phyloP scores from a whole-genome alignment of 2,113 vertebrate species.

The Plectropomus leopardus region DNA sequence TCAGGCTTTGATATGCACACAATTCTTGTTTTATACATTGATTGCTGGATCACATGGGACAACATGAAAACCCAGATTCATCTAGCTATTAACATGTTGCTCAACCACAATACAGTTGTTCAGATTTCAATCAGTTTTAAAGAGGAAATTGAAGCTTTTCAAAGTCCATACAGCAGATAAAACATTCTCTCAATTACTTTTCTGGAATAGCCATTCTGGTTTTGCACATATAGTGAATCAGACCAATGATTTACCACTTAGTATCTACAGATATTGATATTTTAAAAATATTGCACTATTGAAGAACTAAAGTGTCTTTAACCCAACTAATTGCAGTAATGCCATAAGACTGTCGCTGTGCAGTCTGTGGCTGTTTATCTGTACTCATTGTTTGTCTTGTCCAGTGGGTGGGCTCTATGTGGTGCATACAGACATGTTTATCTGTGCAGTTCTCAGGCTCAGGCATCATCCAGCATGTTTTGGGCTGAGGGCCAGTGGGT shows the following conservation, averaged over 20 bases:
- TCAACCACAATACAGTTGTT: neutral
- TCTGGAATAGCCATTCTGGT: neutral
- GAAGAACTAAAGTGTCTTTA: neutral
- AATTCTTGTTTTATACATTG: neutral
- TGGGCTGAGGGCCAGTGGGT: slow-evolving; percentile 56
- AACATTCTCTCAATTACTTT: neutral
- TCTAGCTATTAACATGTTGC: neutral
- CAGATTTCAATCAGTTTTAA: neutral
- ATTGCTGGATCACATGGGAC: neutral
- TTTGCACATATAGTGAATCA: neutral
- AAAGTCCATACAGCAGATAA: neutral
- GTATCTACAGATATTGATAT: neutral
- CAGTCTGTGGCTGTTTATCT: slow-evolving; percentile 4
- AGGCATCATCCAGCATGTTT: slow-evolving; percentile 49
- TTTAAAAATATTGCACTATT: neutral
- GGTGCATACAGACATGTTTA: slow-evolving; percentile 42
- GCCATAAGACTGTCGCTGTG: neutral
- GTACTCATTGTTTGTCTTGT: slow-evolving; percentile 23
- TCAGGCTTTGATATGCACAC: neutral
- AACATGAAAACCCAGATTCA: neutral
- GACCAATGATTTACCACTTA: neutral
- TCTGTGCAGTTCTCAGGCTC: slow-evolving; percentile 44
- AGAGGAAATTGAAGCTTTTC: neutral
- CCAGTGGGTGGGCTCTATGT: neutral
- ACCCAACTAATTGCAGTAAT: neutral